Evolutionary conservation across 2,888 invertebrate genomes (phyloP), one percentile per base, ranked within the genome.

Genomic region (Dynastes tityus): DNA sequence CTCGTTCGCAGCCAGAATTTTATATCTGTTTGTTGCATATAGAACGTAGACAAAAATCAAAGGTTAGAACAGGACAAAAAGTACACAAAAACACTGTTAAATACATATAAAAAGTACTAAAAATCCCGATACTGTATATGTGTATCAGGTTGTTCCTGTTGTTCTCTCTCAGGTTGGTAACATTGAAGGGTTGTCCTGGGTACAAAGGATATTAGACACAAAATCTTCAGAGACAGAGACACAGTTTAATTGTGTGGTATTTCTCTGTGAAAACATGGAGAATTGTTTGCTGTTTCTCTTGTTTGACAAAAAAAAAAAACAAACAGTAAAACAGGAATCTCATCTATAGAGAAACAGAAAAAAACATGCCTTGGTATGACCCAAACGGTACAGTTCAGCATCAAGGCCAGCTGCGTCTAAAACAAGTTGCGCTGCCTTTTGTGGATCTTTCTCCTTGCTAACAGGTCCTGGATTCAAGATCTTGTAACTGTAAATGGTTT

Each of bases 1-100:
- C 89, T 91, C 93, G 90, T 95, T 95, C 90, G 98, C 97, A 92
- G 98, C 98, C 94, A 99, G 95, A 94, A 99, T 98, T 93, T 98
- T 97, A 95, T 99, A 99, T 95, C 97, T 97, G 95, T 92, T 91
- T 58, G 55, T 58, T 22, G 55, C 55, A 58, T 58, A 58, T 58
- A 58, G 22, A 58, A 58, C 16, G 22, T 88, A 86, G 22, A 81
- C 81, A 80, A 78, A 80, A 80, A 81, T 58, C 8, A 22, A 16
- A 79, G 80, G 79, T 80, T 79, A 80, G 79, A 77, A 29, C n/a
- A n/a, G 22, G 27, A 81, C 55, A 82, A 77, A 82, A 77, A 81
- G 76, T 71, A 70, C 53, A 64, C 67, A 76, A 58, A 79, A 79
- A 55, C 2, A 49, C 13, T 49, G 51, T 74, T 68, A 51, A 68